Evolutionary conservation across 2,888 invertebrate species (phyloP).

Genomic region (Julus scandinavius): DNA sequence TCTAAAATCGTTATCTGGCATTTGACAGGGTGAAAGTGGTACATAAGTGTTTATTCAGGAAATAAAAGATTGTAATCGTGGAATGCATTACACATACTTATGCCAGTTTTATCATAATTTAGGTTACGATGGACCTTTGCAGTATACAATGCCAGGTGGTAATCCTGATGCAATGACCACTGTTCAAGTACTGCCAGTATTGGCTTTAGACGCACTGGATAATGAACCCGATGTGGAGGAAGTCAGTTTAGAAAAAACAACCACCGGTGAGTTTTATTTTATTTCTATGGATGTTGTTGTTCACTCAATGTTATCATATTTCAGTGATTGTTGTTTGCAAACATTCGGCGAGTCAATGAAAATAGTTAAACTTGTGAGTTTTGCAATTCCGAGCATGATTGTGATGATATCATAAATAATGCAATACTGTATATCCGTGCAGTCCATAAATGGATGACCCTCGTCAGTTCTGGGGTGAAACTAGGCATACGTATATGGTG

Average conservation of each 20-base stretch:
- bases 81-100: background rate
- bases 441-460: background rate
- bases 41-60: no score
- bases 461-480: no score
- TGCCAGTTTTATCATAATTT: background rate
- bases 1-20: background rate
- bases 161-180: constrained; percentile 53
- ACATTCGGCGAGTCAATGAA: no score
- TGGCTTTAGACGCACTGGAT: background rate
- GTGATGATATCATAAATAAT: no score
- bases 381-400: background rate
- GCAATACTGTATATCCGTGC: no score
- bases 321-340: no score
- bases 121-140: constrained; percentile 54
- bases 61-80: background rate
- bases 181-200: constrained; percentile 48
- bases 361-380: no score
- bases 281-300: no score
- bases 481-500: no score
- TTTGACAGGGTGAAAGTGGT: background rate
- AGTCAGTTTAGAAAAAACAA: constrained; percentile 49
- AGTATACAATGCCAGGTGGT: constrained; percentile 52
- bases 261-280: constrained; percentile 44
- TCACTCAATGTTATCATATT: no score
- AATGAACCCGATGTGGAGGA: constrained; percentile 53